Evolutionary conservation across 2,113 vertebrate genomes (phyloP).

Genomic region (Triplophysa dalaica): DNA sequence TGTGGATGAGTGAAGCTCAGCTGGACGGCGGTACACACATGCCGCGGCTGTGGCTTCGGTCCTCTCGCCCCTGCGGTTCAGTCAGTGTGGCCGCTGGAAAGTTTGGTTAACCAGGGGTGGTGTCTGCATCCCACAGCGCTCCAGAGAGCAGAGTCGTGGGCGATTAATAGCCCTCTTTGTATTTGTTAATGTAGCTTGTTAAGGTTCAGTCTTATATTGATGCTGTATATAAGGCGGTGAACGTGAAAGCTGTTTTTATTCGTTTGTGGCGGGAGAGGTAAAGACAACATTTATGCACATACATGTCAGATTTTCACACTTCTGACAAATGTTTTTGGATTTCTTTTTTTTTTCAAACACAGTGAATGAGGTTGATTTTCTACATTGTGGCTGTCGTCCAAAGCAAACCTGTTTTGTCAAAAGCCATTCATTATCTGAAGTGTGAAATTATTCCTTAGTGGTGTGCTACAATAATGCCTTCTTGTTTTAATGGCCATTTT

Average conservation of each 20-base stretch:
- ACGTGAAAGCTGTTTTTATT: constrained; percentile 36
- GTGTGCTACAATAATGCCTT: too few relatives aligned
- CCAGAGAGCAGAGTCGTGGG: constrained; percentile 40
- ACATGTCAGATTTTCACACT: constrained; percentile 26
- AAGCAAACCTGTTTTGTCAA: background rate
- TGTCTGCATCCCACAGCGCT: constrained; percentile 66
- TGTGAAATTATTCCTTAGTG: too few relatives aligned
- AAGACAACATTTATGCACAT: constrained; percentile 27
- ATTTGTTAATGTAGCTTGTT: constrained; percentile 57
- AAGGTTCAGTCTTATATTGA: constrained; percentile 35
- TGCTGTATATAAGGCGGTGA: constrained; percentile 27
- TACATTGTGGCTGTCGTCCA: constrained; percentile 3
- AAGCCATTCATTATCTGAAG: too few relatives aligned
- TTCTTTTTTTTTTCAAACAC: constrained; percentile 3
- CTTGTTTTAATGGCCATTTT: background rate
- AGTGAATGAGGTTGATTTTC: constrained; percentile 4
- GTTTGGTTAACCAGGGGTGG: constrained; percentile 66
- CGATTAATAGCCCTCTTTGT: constrained; percentile 56
- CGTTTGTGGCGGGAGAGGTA: constrained; percentile 2
- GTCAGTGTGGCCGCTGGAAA: constrained; percentile 67
- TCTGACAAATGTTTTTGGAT: constrained; percentile 20
- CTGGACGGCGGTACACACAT: constrained; percentile 63
- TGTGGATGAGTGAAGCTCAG: constrained; percentile 58
- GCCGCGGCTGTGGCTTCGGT: constrained; percentile 57
- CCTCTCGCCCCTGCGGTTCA: constrained; percentile 54